Base-by-base conservation (phyloP, 2,797 vertebrate genomes). In the Furcifer pardalis region DNA sequence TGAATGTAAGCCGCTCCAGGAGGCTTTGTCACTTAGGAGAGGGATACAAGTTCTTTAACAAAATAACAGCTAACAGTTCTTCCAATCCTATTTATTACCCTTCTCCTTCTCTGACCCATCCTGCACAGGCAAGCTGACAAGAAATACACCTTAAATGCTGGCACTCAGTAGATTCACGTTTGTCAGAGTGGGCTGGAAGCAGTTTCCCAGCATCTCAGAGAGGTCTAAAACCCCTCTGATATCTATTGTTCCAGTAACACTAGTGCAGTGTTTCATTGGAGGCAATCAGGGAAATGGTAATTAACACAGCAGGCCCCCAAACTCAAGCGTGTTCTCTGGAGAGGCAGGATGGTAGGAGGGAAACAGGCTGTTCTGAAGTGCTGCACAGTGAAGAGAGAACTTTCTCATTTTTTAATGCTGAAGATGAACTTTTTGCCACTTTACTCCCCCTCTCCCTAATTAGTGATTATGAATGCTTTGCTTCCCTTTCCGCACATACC, bases 291-390 rank as follows among this genome's bases (percentile, higher is more conserved):
- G 77, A 84, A 91, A 80, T 66, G 84, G 42, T 75, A 92, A 93
- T 93, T 92, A 93, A 89, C 92, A 69, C 91, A 87, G 92, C 84
- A 80, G 83, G 91, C 65, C 80, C 52, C 56, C 87, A 88, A 90
- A 80, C 4, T 83, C 78, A 79, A 88, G 83, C 5, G 9, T 2
- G 21, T 71, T 76, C 72, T 81, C 23, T 63, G 35, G 72, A 59
- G 89, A 3, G 1, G 52, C 74, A 82, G 79, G 1, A 5, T 2
- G 81, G 78, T 80, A 42, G 83, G 78, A 91, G 66, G 74, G 79
- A 89, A 92, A 83, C 4, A 71, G 63, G 4, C 1, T 8, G 3
- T 40, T 66, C 86, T 83, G 56, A 89, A 89, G 86, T 88, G 40
- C 60, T 44, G 44, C 7, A 7, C 27, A 81, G 79, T 35, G 5